phyloP scores from a whole-genome alignment of 1,140 invertebrate genomes.

The Sitodiplosis mosellana region DNA sequence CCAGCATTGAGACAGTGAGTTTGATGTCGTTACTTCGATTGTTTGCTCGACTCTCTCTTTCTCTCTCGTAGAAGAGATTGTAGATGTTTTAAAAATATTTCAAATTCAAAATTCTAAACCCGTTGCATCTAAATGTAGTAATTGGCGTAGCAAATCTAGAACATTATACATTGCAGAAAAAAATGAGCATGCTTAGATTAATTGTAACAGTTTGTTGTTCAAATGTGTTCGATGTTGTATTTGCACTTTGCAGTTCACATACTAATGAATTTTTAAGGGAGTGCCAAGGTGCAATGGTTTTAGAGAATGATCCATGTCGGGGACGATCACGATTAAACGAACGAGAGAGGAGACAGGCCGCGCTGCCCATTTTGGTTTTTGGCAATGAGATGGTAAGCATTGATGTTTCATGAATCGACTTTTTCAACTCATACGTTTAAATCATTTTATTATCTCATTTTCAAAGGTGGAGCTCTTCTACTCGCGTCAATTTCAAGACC shows the following conservation, averaged over 20 bases:
- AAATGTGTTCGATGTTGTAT: not conserved
- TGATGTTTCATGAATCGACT: not conserved
- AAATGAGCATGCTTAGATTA: too few species aligned
- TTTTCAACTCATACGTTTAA: not conserved
- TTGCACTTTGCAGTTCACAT: constrained; percentile 39
- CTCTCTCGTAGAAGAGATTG: too few species aligned
- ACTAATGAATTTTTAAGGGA: constrained; percentile 60
- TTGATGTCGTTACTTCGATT: not conserved
- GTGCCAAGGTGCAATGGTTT: constrained; percentile 35
- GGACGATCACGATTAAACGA: constrained; percentile 56
- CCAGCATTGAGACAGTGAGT: constrained; percentile 65
- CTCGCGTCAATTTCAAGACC: constrained; percentile 80
- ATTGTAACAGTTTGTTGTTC: not conserved
- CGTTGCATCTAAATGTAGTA: too few species aligned
- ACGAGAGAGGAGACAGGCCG: constrained; percentile 75
- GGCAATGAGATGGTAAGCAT: constrained; percentile 60
- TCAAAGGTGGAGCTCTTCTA: constrained; percentile 77
- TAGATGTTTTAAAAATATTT: too few species aligned
- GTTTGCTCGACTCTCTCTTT: not conserved
- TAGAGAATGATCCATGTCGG: constrained; percentile 31
- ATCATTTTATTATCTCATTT: constrained; percentile 1
- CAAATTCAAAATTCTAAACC: too few species aligned
- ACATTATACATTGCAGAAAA: too few species aligned
- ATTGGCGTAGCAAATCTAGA: too few species aligned
- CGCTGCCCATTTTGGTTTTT: constrained; percentile 75